A percentile compares a stretch with the other conserved stretches of the same genome.
These are phyloP conservation scores for Philypnodon macrostomus DNA, from an alignment of 2,797 vertebrate genomes.

Conservation along the genomic window DNA sequence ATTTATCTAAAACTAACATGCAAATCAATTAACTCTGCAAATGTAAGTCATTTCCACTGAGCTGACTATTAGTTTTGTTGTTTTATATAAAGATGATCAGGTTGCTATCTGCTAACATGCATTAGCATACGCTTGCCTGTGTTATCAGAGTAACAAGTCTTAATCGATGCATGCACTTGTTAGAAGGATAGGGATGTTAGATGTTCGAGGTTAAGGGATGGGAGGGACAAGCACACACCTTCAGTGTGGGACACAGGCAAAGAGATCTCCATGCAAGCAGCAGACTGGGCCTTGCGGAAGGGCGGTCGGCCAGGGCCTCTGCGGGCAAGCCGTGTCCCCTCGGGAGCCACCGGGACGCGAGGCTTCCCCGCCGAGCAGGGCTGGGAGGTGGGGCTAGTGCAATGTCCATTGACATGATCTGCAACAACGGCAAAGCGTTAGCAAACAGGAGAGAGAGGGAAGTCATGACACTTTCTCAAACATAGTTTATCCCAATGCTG, in stretches of 20 bases:
- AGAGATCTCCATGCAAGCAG: slow-evolving; percentile 99
- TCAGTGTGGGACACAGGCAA: slow-evolving; percentile 93
- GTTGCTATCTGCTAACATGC: slow-evolving; percentile 43
- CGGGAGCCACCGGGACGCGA: slow-evolving; percentile 85
- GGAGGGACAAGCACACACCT: slow-evolving; percentile 86
- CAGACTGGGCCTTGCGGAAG: slow-evolving; percentile 98
- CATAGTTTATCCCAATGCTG: slow-evolving; percentile 30
- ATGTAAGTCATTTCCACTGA: too few relatives aligned
- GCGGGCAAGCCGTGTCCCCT: slow-evolving; percentile 89
- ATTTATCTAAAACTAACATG: too few relatives aligned
- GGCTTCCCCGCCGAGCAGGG: slow-evolving; percentile 87
- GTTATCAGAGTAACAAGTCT: slow-evolving; percentile 44
- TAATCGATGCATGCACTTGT: slow-evolving; percentile 59
- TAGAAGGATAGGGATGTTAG: slow-evolving; percentile 40
- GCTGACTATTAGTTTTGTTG: neutral
- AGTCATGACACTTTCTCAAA: slow-evolving; percentile 32
- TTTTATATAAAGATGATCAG: neutral
- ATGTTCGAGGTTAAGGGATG: slow-evolving; percentile 43
- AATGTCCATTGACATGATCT: slow-evolving; percentile 99
- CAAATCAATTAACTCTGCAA: too few relatives aligned
- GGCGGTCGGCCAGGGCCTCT: slow-evolving; percentile 92
- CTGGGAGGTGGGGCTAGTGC: slow-evolving; percentile 93
- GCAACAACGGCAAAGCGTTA: slow-evolving; percentile 82
- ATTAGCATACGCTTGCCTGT: slow-evolving; percentile 60
- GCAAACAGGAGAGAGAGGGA: slow-evolving; percentile 62